These are phyloP conservation scores for Epinotia ramella DNA, from an alignment of 2,888 invertebrate genomes.

Conservation along the genomic window DNA sequence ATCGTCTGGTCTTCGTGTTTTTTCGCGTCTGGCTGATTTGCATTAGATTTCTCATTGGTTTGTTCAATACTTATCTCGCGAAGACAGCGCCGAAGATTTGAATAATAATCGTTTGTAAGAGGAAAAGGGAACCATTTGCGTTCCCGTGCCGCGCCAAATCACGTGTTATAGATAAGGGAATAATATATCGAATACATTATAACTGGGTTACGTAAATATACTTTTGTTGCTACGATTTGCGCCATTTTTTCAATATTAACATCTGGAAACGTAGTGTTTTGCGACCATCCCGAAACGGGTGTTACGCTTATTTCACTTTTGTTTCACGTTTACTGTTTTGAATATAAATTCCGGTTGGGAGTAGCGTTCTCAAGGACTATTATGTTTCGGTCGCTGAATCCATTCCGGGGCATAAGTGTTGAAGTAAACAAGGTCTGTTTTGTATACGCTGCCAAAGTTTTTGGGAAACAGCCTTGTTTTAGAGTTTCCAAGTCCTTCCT, in stretches of 20 bases:
- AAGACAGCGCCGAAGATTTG: constrained; percentile 29
- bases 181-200: constrained; percentile 24
- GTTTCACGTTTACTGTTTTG: constrained; percentile 22
- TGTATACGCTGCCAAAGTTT: constrained; percentile 30
- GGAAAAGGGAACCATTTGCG: constrained; percentile 30
- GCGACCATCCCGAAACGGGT: constrained; percentile 3
- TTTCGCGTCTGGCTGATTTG: constrained; percentile 25
- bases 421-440: constrained; percentile 37
- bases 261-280: constrained; percentile 5
- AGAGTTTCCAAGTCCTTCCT: constrained; percentile 15
- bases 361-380: constrained; percentile 12
- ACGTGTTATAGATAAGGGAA: constrained; percentile 21
- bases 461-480: constrained; percentile 23
- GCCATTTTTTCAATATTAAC: neutral
- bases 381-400: constrained; percentile 37
- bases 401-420: constrained; percentile 12
- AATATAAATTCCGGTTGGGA: constrained; percentile 17
- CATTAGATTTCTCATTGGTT: constrained; percentile 16
- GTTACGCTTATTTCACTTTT: constrained; percentile 9
- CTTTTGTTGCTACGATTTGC: no score
- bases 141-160: constrained; percentile 37
- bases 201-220: constrained; percentile 1
- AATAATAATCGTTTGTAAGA: constrained; percentile 48
- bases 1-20: constrained; percentile 18
- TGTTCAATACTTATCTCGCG: constrained; percentile 17